phyloP scores from a whole-genome alignment of 2,113 vertebrate species.

The Glareola pratincola region DNA sequence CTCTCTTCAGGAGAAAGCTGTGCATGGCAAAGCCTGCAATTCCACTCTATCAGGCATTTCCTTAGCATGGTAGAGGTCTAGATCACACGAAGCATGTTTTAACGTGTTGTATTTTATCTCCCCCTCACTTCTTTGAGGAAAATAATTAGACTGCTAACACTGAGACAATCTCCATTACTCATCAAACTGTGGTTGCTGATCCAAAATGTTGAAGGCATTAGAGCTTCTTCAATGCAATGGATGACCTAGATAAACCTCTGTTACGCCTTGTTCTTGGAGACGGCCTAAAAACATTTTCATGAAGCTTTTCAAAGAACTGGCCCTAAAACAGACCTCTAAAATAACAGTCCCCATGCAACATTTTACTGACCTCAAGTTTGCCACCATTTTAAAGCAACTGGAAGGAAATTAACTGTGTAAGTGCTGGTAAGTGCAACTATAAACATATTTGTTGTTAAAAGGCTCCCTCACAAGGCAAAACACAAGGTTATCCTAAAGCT shows the following conservation, averaged over 20 bases:
- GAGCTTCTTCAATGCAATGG: neutral
- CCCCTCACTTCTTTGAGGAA: neutral
- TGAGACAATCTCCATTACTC: neutral
- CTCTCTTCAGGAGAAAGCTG: neutral
- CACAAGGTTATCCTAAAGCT: neutral
- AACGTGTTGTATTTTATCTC: neutral
- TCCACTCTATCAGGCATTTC: neutral
- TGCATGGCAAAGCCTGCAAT: neutral
- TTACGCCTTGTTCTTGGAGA: neutral
- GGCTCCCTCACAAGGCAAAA: neutral
- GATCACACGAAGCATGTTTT: neutral
- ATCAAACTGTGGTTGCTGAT: neutral
- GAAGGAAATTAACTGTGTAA: neutral
- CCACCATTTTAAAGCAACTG: neutral
- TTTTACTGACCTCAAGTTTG: neutral
- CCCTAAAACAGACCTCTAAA: neutral
- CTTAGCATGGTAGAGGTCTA: fast-evolving
- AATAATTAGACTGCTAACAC: neutral
- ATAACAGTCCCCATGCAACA: neutral
- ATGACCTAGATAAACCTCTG: neutral
- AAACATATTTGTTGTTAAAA: neutral
- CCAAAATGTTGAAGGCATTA: neutral
- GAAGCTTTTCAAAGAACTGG: neutral
- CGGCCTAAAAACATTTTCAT: neutral
- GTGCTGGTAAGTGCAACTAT: neutral